A percentile compares a stretch with the other conserved stretches of the same genome.
phyloP scores from a whole-genome alignment of 2,797 vertebrate genomes.

The Gallinago stenura region DNA sequence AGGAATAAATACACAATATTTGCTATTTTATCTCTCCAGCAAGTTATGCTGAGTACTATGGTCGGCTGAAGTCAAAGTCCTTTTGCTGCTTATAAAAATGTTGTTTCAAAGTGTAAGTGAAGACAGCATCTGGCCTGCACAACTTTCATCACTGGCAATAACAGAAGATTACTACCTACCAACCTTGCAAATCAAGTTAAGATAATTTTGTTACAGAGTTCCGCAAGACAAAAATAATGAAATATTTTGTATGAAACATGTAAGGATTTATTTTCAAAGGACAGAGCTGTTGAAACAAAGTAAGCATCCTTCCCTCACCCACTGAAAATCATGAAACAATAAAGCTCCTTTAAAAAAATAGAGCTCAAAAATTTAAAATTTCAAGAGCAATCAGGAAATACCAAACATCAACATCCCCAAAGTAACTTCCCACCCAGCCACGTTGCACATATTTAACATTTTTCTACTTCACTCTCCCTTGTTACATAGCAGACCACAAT shows the following conservation, averaged over 20 bases:
- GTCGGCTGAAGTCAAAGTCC: background rate
- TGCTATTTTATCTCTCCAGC: background rate
- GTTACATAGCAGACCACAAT: background rate
- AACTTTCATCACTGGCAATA: slow-evolving; percentile 19
- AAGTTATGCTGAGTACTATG: rapidly evolving
- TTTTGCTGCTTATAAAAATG: background rate
- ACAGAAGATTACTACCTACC: slow-evolving; percentile 14
- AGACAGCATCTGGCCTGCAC: slow-evolving; percentile 13
- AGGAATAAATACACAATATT: background rate
- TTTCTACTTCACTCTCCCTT: background rate
- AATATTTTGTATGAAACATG: background rate
- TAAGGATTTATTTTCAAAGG: background rate
- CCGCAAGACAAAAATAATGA: background rate
- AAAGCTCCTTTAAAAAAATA: background rate
- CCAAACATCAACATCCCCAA: background rate
- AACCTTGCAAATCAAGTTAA: slow-evolving; percentile 15
- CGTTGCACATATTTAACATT: background rate
- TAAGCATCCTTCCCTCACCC: background rate
- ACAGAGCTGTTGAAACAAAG: background rate
- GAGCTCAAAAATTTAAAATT: background rate
- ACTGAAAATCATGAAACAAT: background rate
- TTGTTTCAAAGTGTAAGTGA: background rate
- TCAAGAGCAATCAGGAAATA: slow-evolving; percentile 19
- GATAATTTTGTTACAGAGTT: background rate
- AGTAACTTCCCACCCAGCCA: background rate